Percentiles rank a stretch among this genome's conserved stretches.
phyloP scores from a whole-genome alignment of 2,113 vertebrate genomes.

The Daboia siamensis region DNA sequence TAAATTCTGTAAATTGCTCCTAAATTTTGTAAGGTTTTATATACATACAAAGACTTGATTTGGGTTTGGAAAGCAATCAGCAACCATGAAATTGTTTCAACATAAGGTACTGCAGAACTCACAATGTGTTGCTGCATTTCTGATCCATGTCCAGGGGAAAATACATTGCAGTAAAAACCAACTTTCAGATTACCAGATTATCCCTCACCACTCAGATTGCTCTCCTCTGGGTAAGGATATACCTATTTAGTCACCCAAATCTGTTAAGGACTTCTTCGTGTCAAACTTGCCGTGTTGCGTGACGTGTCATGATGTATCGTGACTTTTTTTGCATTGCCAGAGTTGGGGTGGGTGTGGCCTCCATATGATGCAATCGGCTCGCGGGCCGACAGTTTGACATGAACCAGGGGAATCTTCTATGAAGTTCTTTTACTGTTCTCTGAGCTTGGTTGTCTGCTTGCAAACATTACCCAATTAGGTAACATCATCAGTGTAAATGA shows the following conservation, averaged over 20 bases:
- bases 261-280: background rate
- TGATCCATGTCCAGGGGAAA: background rate
- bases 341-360: too few relatives aligned
- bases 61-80: background rate
- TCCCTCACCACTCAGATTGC: background rate
- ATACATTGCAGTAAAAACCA: background rate
- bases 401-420: background rate
- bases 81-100: background rate
- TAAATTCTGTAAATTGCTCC: background rate
- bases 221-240: background rate
- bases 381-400: background rate
- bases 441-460: background rate
- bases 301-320: too few relatives aligned
- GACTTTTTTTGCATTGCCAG: too few relatives aligned
- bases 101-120: background rate
- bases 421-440: background rate
- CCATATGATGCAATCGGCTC: too few relatives aligned
- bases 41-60: background rate
- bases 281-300: too few relatives aligned
- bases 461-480: too few relatives aligned
- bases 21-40: background rate
- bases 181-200: background rate
- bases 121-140: background rate
- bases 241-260: background rate
- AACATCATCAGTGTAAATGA: background rate